A percentile compares a stretch with the other conserved stretches of the same genome.
Evolutionary conservation across 2,797 vertebrate genomes (phyloP).

Genomic region (Helostoma temminkii): DNA sequence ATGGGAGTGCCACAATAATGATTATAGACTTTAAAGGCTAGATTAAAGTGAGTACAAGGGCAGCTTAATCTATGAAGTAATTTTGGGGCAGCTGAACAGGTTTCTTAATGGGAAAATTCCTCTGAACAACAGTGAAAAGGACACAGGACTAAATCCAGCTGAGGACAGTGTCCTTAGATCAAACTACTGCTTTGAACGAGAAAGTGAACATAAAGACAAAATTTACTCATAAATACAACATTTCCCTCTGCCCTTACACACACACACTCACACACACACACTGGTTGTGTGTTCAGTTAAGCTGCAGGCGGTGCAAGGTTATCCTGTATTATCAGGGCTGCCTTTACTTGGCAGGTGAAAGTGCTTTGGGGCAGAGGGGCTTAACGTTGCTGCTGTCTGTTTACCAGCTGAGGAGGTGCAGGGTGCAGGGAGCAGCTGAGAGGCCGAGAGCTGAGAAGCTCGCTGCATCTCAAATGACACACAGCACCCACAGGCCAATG

Average conservation of each 20-base stretch:
- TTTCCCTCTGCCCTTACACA: too few relatives aligned
- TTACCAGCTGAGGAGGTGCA: constrained; percentile 24
- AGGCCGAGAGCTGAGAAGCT: constrained; percentile 25
- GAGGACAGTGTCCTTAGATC: constrained; percentile 42
- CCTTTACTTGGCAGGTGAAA: constrained; percentile 71
- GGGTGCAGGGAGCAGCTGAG: constrained; percentile 37
- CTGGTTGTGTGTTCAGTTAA: constrained; percentile 41
- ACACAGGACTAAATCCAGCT: constrained; percentile 43
- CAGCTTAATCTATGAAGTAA: constrained; percentile 78
- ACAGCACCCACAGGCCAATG: constrained; percentile 27
- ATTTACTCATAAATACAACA: too few relatives aligned
- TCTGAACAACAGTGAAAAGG: constrained; percentile 57
- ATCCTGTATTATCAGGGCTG: constrained; percentile 62
- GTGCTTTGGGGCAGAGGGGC: constrained; percentile 62
- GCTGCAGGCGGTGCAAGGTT: constrained; percentile 73
- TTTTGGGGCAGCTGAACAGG: constrained; percentile 71
- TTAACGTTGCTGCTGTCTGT: constrained; percentile 54
- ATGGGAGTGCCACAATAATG: constrained; percentile 77
- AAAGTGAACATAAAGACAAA: constrained; percentile 40
- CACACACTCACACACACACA: constrained; percentile 30
- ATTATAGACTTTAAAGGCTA: constrained; percentile 80
- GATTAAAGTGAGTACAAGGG: constrained; percentile 77
- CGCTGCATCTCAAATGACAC: constrained; percentile 44
- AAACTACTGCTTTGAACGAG: constrained; percentile 50
- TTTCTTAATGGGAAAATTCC: constrained; percentile 80